phyloP scores from a whole-genome alignment of 1,140 invertebrate species.

The Bursaphelenchus mucronatus region DNA sequence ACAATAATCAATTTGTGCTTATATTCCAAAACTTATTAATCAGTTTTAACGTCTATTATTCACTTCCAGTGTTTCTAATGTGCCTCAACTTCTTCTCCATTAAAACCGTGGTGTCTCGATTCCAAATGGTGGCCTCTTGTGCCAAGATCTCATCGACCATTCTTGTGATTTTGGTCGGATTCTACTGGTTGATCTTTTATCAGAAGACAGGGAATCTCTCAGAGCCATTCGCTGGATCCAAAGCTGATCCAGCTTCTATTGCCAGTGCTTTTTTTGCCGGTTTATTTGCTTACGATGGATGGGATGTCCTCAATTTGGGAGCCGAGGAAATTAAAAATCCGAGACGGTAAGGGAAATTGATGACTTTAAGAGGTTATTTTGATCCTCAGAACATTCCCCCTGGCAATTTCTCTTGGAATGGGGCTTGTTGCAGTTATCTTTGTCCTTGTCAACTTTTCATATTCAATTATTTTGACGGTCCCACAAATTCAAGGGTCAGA shows the following conservation, averaged over 20 bases:
- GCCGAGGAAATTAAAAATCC: slow-evolving; percentile 52
- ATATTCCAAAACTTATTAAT: background rate
- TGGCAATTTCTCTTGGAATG: slow-evolving; percentile 50
- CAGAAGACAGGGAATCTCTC: slow-evolving; percentile 43
- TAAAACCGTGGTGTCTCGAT: slow-evolving; percentile 39
- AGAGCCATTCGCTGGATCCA: slow-evolving; percentile 41
- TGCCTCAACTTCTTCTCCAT: slow-evolving; percentile 49
- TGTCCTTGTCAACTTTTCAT: slow-evolving; percentile 43
- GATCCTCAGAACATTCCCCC: slow-evolving; percentile 46
- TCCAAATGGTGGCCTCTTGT: slow-evolving; percentile 51
- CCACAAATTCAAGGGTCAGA: slow-evolving; percentile 33
- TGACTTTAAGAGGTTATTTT: slow-evolving; percentile 4
- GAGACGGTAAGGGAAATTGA: slow-evolving; percentile 27
- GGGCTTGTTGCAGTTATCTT: slow-evolving; percentile 42
- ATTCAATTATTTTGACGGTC: slow-evolving; percentile 41
- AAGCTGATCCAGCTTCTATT: slow-evolving; percentile 13
- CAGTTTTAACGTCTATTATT: background rate
- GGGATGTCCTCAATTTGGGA: slow-evolving; percentile 54
- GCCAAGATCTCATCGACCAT: slow-evolving; percentile 31
- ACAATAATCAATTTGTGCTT: too few relatives aligned
- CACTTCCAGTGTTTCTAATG: slow-evolving; percentile 36
- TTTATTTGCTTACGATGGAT: slow-evolving; percentile 43
- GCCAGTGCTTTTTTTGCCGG: slow-evolving; percentile 45
- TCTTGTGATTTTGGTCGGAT: slow-evolving; percentile 7
- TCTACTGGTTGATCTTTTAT: slow-evolving; percentile 1